Evolutionary conservation across 2,113 vertebrate genomes (phyloP).

Genomic region (Colistium nudipinnis): DNA sequence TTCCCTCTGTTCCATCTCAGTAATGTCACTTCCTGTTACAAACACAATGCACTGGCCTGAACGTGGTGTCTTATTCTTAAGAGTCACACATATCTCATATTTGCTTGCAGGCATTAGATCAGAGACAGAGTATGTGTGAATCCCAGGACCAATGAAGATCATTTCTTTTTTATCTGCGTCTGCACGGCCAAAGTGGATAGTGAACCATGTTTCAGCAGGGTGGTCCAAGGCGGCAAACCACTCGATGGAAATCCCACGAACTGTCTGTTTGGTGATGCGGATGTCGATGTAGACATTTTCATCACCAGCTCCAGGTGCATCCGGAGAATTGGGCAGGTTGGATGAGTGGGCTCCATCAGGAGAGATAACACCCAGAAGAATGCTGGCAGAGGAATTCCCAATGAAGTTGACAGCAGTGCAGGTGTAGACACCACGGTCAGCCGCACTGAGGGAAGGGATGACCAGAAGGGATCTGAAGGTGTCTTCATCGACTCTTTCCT

Average conservation of each 20-base stretch:
- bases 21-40: slow-evolving; percentile 86
- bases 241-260: slow-evolving; percentile 87
- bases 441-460: slow-evolving; percentile 79
- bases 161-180: slow-evolving; percentile 81
- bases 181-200: slow-evolving; percentile 83
- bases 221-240: slow-evolving; percentile 83
- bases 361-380: slow-evolving; percentile 74
- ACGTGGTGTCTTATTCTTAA: slow-evolving; percentile 80
- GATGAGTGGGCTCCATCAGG: slow-evolving; percentile 31
- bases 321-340: slow-evolving; percentile 24
- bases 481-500: slow-evolving; percentile 82
- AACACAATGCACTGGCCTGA: slow-evolving; percentile 88
- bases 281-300: slow-evolving; percentile 84
- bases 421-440: slow-evolving; percentile 86
- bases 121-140: slow-evolving; percentile 85
- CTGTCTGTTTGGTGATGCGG: slow-evolving; percentile 87
- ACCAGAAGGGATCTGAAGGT: slow-evolving; percentile 83
- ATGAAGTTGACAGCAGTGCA: slow-evolving; percentile 88
- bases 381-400: slow-evolving; percentile 80
- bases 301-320: slow-evolving; percentile 25
- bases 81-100: slow-evolving; percentile 89
- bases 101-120: slow-evolving; percentile 88
- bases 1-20: slow-evolving; percentile 86
- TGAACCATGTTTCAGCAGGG: slow-evolving; percentile 87
- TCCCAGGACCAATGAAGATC: slow-evolving; percentile 87